phyloP scores from a whole-genome alignment of 2,888 invertebrate species.

The Diaphora mendica region DNA sequence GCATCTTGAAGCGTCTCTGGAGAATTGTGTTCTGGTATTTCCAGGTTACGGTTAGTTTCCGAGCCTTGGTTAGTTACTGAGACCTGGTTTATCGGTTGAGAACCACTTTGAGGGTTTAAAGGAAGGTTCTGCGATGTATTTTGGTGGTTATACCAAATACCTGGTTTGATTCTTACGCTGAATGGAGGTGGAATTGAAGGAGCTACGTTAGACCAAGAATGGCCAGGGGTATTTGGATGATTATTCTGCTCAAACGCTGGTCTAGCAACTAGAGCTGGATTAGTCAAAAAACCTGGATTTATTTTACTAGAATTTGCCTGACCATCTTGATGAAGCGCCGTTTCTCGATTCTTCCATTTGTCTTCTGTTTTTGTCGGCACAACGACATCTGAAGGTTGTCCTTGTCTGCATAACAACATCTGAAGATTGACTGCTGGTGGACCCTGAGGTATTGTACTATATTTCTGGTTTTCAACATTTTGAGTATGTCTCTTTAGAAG shows the following conservation, averaged over 20 bases:
- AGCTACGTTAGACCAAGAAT: neutral
- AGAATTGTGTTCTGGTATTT: neutral
- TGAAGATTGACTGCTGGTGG: slow-evolving; percentile 9
- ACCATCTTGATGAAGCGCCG: neutral
- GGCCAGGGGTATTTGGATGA: neutral
- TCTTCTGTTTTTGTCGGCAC: neutral
- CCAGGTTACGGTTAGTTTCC: neutral
- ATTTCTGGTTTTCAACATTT: neutral
- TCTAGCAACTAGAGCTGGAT: neutral
- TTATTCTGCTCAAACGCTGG: neutral
- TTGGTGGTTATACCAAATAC: neutral
- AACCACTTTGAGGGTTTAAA: neutral
- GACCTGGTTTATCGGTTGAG: neutral
- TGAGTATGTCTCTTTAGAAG: neutral
- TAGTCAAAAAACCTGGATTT: neutral
- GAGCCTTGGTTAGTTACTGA: neutral
- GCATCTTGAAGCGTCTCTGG: neutral
- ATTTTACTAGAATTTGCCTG: neutral
- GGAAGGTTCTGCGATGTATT: neutral
- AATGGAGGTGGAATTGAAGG: neutral
- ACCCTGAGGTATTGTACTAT: neutral
- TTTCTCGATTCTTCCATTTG: neutral
- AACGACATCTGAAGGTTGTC: slow-evolving; percentile 9
- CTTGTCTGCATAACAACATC: neutral
- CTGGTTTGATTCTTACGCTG: neutral